Evolutionary conservation across 2,113 vertebrate species (phyloP).

Genomic region (Myrmecobius fasciatus): DNA sequence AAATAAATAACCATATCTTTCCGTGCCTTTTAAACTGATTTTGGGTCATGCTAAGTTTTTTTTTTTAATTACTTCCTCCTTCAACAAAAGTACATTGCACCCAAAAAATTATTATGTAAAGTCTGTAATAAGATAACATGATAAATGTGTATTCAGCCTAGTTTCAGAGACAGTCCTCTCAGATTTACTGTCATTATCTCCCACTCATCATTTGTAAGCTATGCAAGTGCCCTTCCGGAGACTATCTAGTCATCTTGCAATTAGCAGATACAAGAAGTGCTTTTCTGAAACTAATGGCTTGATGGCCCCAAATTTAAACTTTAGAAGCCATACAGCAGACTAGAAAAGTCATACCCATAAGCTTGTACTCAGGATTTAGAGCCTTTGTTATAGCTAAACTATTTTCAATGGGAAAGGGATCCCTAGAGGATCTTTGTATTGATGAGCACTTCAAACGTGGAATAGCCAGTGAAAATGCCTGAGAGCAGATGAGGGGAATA

Average conservation of each 20-base stretch:
- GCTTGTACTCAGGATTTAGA: background rate
- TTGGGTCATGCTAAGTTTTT: background rate
- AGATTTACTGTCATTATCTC: background rate
- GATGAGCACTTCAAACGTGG: background rate
- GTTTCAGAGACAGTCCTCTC: background rate
- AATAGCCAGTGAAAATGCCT: background rate
- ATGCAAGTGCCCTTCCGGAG: background rate
- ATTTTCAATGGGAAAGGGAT: background rate
- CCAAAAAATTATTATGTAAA: background rate
- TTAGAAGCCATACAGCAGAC: background rate
- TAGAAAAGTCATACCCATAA: background rate
- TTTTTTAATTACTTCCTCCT: background rate
- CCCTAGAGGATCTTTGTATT: background rate
- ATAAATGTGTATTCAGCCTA: background rate
- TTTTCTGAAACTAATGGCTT: background rate
- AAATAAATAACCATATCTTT: background rate
- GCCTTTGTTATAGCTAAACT: background rate
- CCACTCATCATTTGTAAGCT: background rate
- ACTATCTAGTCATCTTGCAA: background rate
- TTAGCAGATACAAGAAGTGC: background rate
- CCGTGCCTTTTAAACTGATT: background rate
- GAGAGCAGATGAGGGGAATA: background rate
- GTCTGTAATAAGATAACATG: background rate
- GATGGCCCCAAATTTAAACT: background rate
- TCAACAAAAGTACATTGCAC: background rate